Conservation (phyloP, 2,797 vertebrate species). For the Nyctalus aviator region DNA sequence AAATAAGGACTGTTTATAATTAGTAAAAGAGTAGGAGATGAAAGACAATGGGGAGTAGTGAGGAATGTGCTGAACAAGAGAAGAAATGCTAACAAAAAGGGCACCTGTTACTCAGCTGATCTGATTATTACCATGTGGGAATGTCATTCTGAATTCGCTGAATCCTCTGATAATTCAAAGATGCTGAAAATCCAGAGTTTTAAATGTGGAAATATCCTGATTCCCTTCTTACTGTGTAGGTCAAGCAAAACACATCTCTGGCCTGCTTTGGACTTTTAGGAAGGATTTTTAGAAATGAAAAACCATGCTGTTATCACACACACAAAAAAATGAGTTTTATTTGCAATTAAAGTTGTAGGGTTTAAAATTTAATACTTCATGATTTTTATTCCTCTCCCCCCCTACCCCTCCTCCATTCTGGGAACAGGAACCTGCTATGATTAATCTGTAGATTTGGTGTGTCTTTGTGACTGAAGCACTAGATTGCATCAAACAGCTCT, state of each 20-base stretch:
- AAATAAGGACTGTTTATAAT: background rate
- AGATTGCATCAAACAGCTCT: constrained; percentile 35
- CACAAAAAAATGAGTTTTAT: constrained; percentile 38
- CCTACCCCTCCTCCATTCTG: background rate
- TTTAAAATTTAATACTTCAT: constrained; percentile 66
- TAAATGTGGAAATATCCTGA: background rate
- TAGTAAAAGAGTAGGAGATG: background rate
- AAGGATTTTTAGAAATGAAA: constrained; percentile 14
- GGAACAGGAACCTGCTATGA: constrained; percentile 1
- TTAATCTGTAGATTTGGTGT: constrained; percentile 50
- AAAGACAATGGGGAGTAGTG: background rate
- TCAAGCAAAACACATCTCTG: constrained; percentile 14
- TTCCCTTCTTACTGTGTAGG: constrained; percentile 25
- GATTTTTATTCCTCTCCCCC: background rate
- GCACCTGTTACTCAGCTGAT: background rate
- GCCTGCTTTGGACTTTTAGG: background rate
- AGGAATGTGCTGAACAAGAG: background rate
- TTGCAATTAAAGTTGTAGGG: constrained; percentile 4
- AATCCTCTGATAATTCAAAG: constrained; percentile 35
- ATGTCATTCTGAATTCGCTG: background rate
- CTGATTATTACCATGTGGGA: background rate
- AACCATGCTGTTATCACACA: background rate
- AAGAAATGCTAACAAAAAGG: background rate
- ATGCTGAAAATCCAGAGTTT: background rate
- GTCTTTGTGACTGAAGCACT: constrained; percentile 64